A percentile compares a stretch with the other conserved stretches of the same genome.
These are phyloP conservation scores for Borostomias antarcticus DNA, from an alignment of 2,797 vertebrate species.

Conservation along the genomic window DNA sequence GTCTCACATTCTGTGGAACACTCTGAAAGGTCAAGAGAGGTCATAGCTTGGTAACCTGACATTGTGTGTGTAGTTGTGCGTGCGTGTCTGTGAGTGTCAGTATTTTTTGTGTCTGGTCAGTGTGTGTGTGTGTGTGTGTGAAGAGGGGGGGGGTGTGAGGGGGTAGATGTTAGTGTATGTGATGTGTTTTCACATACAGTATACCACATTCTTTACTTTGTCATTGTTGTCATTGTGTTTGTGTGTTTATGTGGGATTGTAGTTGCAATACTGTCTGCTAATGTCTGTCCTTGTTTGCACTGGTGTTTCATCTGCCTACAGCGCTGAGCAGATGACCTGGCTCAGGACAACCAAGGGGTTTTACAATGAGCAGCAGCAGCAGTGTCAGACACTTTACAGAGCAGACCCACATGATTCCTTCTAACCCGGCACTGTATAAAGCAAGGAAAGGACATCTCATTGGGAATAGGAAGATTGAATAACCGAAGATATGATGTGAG, in stretches of 20 bases:
- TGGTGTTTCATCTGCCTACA: background rate
- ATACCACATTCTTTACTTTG: no score
- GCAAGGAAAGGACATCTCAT: constrained; percentile 11
- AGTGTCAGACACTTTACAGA: constrained; percentile 67
- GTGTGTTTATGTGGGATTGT: constrained; percentile 23
- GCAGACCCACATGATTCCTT: constrained; percentile 49
- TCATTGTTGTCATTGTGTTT: no score
- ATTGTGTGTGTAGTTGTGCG: no score
- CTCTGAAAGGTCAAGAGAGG: constrained; percentile 34
- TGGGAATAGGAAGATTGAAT: constrained; percentile 5
- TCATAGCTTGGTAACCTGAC: constrained; percentile 39
- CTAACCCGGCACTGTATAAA: constrained; percentile 23
- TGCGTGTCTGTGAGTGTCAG: no score
- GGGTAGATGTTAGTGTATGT: no score
- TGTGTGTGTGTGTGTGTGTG: no score
- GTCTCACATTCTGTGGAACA: constrained; percentile 52
- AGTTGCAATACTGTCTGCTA: background rate
- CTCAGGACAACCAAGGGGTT: constrained; percentile 70
- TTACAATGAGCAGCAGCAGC: constrained; percentile 74
- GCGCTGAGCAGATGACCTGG: no score
- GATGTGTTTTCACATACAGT: no score
- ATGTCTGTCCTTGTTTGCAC: background rate
- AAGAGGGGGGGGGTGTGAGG: no score
- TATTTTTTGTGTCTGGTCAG: no score
- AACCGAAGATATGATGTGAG: no score